Evolutionary conservation across 2,888 invertebrate species (phyloP).

Genomic region (Troilus luridus): DNA sequence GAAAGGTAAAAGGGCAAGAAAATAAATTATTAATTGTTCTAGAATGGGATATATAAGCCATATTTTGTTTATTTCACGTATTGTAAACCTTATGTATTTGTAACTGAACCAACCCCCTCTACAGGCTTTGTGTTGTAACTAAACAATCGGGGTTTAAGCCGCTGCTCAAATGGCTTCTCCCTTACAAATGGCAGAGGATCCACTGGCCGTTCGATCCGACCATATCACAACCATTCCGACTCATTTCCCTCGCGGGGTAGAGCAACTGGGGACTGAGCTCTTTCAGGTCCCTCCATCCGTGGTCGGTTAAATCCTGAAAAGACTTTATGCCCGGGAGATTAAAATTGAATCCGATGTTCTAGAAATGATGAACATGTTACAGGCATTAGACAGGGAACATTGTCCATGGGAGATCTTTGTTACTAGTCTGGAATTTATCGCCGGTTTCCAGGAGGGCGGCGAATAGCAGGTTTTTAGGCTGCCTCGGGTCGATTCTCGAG

Average conservation of each 20-base stretch:
- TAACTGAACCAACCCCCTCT: background rate
- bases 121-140: background rate
- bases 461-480: constrained; percentile 33
- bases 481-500: background rate
- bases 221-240: background rate
- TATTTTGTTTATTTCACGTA: background rate
- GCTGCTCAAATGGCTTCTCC: background rate
- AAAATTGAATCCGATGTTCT: constrained; percentile 39
- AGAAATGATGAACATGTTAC: constrained; percentile 45
- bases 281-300: constrained; percentile 11
- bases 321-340: constrained; percentile 28
- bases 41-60: too few species aligned
- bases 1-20: too few species aligned
- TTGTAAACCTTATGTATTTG: background rate
- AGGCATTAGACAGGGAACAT: constrained; percentile 34
- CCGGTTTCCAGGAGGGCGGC: constrained; percentile 35
- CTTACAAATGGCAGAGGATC: background rate
- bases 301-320: background rate
- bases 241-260: background rate
- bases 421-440: constrained; percentile 13
- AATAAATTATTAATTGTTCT: too few species aligned
- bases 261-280: background rate
- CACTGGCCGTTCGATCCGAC: background rate
- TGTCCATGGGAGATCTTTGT: background rate
- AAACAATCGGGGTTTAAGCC: background rate